Conservation (phyloP, 2,113 vertebrate genomes). For the Elephantulus edwardii region DNA sequence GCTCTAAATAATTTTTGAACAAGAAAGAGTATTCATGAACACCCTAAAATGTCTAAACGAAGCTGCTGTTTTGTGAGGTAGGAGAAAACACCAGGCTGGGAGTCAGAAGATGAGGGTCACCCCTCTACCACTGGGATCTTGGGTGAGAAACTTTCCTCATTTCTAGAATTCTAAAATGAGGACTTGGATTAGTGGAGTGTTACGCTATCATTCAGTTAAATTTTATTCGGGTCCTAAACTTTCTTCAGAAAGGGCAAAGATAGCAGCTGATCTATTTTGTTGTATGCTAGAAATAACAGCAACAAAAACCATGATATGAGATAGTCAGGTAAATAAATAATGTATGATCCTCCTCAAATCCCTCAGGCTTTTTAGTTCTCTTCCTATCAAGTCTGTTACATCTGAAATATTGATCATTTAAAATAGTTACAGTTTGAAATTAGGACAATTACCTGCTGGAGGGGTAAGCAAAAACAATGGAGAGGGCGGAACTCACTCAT, state of each 20-base stretch:
- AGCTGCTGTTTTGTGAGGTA: not conserved
- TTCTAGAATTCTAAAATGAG: slow-evolving; percentile 40
- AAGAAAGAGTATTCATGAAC: not conserved
- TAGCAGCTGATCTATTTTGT: slow-evolving; percentile 16
- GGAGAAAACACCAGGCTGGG: not conserved
- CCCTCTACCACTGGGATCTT: not conserved
- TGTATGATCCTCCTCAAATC: not conserved
- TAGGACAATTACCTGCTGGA: not conserved
- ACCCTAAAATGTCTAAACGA: not conserved
- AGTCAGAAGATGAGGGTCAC: not conserved
- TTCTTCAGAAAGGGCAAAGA: not conserved
- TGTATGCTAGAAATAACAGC: slow-evolving; percentile 16
- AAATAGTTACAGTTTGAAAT: not conserved
- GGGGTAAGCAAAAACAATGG: not conserved
- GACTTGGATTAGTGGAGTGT: not conserved
- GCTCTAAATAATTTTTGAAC: not conserved
- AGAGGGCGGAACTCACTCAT: not conserved
- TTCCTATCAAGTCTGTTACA: not conserved
- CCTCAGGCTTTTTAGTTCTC: not conserved
- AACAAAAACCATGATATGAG: slow-evolving; percentile 12
- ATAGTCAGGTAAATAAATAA: slow-evolving; percentile 9
- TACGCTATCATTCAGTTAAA: slow-evolving; percentile 30
- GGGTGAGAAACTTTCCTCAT: not conserved
- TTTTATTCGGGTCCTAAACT: slow-evolving; percentile 12
- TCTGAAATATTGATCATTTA: slow-evolving; percentile 5